Percentiles rank a stretch among this genome's conserved stretches.
phyloP scores from a whole-genome alignment of 2,888 invertebrate genomes.

The Sabatieria punctata region DNA sequence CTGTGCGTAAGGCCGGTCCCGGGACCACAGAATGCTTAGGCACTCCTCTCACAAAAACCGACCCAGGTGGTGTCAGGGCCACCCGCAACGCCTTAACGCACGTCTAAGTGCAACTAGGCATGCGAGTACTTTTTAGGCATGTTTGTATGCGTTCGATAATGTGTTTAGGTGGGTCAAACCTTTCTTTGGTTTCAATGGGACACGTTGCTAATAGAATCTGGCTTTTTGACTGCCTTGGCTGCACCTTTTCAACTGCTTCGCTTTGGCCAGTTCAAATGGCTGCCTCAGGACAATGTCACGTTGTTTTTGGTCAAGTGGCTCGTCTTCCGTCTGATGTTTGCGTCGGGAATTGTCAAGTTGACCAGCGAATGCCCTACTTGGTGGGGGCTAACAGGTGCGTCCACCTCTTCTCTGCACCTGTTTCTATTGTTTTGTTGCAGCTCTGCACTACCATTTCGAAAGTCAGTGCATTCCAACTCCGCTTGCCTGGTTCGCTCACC shows the following conservation, averaged over 20 bases:
- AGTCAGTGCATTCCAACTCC: constrained; percentile 56
- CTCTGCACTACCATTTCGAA: constrained; percentile 49
- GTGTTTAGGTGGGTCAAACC: constrained; percentile 46
- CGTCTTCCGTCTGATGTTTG: constrained; percentile 52
- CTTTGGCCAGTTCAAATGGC: neutral
- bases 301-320: constrained; percentile 53
- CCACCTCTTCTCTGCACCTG: no score
- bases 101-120: no score
- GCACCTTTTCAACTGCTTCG: constrained; percentile 42
- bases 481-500: constrained; percentile 53
- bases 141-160: no score
- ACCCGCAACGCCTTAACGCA: no score
- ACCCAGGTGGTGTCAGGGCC: no score
- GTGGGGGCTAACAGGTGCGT: constrained; percentile 62
- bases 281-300: constrained; percentile 34
- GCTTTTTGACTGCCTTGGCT: constrained; percentile 50
- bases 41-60: no score
- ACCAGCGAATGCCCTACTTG: constrained; percentile 53
- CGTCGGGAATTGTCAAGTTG: constrained; percentile 53
- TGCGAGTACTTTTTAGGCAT: no score
- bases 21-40: no score
- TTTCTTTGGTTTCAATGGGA: constrained; percentile 61
- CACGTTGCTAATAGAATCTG: constrained; percentile 52
- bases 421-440: no score
- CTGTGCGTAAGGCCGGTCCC: no score